phyloP scores from a whole-genome alignment of 37 sponge, comb jelly and placozoan genomes.

The Beroe ovata region DNA sequence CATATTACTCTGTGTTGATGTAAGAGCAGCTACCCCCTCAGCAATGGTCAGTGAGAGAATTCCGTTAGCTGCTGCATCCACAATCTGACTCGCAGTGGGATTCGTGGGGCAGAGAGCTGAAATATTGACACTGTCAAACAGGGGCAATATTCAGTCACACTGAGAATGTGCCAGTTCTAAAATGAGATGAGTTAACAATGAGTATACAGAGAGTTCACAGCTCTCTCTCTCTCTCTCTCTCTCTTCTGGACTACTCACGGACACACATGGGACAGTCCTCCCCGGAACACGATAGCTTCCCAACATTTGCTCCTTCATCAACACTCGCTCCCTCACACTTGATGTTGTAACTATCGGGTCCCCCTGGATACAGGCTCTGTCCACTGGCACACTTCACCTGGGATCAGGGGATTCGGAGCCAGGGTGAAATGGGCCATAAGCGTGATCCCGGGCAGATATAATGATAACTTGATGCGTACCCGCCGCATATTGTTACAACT shows the following conservation, averaged over 20 bases:
- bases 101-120: not conserved
- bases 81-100: not conserved
- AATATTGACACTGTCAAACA: no score
- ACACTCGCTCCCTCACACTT: conserved; percentile 1
- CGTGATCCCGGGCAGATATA: no score
- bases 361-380: not conserved
- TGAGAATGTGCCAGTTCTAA: no score
- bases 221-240: no score
- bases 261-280: conserved; percentile 17
- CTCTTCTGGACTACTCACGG: not conserved
- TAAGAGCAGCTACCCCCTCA: not conserved
- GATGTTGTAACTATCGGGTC: not conserved
- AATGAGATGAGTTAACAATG: no score
- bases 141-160: no score
- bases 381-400: conserved; percentile 25
- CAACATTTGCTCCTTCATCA: not conserved
- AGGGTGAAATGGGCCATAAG: no score
- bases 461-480: no score
- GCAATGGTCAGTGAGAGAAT: not conserved
- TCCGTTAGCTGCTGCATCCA: not conserved
- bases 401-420: no score
- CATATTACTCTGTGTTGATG: not conserved
- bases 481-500: no score
- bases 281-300: not conserved
- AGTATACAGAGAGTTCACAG: no score